Conservation (phyloP, 2,888 invertebrate genomes). For the Dastarcus helophoroides region DNA sequence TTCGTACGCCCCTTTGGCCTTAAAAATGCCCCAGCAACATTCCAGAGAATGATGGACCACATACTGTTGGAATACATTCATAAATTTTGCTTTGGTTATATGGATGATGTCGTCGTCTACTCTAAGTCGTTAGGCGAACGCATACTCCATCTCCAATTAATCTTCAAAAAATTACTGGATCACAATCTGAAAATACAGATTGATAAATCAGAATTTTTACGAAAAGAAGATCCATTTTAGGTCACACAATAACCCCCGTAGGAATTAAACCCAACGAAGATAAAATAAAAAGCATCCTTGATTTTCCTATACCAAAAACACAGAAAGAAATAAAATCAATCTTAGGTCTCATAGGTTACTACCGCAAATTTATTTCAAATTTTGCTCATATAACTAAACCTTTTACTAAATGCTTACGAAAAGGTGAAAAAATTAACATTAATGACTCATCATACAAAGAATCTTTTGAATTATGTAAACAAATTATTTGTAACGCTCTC, state of each 20-base stretch:
- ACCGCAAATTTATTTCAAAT: conserved; percentile 14
- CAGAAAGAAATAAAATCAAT: conserved; percentile 17
- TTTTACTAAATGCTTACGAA: conserved; percentile 12
- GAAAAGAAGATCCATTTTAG: no score
- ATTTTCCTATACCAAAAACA: conserved; percentile 12
- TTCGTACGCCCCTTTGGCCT: no score
- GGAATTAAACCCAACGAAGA: no score
- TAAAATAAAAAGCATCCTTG: no score
- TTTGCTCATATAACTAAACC: conserved; percentile 14
- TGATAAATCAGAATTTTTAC: no score
- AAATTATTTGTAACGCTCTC: conserved; percentile 8
- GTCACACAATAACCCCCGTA: no score
- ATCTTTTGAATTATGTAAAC: conserved; percentile 7
- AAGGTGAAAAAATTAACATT: conserved; percentile 2
- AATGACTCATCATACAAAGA: not conserved
- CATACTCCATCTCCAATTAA: conserved; percentile 6
- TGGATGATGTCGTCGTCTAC: conserved; percentile 21
- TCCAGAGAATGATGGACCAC: no score
- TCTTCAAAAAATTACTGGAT: no score
- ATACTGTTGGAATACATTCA: conserved; percentile 8
- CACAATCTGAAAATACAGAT: no score
- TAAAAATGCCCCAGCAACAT: no score
- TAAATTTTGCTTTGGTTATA: conserved; percentile 14
- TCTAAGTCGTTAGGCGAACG: conserved; percentile 8
- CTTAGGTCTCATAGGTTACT: conserved; percentile 17